Evolutionary conservation across 2,888 invertebrate genomes (phyloP), one percentile per base, ranked within the genome.

Genomic region (Metellina segmentata): DNA sequence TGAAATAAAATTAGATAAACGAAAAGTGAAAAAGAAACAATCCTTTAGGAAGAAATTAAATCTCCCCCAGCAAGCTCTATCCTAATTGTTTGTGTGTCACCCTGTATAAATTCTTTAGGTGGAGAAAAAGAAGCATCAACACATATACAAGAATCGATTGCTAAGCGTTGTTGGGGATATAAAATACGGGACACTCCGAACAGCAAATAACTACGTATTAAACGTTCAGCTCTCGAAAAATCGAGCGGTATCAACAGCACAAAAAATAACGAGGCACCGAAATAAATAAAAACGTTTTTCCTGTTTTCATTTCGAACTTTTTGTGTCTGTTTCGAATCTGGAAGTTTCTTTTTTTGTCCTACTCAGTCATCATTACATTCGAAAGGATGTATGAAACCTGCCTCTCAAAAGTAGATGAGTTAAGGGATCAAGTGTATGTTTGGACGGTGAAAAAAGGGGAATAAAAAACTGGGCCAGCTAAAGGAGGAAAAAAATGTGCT

Each of bases 11-110:
- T 86, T 78, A 78, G 75, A 81, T 69, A 81, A 75, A 69, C 74
- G 61, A 69, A 61, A 48, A 61, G 75, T 16, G 52, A 19, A 51
- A 74, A 75, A 72, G 79, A 81, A 81, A 81, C 88, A 34, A 61
- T 61, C 51, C 61, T n/a, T 72, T 53, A 2, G 74, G 69, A 75
- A 75, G 61, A 61, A 72, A 81, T 88, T 81, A 88, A 88, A 88
- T 61, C 74, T 52, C 61, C 11, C 13, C 34, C 34, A 20, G 69
- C 48, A 88, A 88, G 61, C 61, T 7, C 88, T 88, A 74, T 81
- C 74, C 61, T 88, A 88, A 88, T 88, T 88, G 81, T 81, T 88
- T 74, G 16, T 16, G 72, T 72, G 81, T 81, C 79, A n/a, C 75
- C 74, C 13, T 49, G 13, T 69, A 81, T 81, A 81, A 88, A 88